These are phyloP conservation scores for Bombus pascuorum DNA, from an alignment of 1,140 invertebrate species.

Conservation along the genomic window DNA sequence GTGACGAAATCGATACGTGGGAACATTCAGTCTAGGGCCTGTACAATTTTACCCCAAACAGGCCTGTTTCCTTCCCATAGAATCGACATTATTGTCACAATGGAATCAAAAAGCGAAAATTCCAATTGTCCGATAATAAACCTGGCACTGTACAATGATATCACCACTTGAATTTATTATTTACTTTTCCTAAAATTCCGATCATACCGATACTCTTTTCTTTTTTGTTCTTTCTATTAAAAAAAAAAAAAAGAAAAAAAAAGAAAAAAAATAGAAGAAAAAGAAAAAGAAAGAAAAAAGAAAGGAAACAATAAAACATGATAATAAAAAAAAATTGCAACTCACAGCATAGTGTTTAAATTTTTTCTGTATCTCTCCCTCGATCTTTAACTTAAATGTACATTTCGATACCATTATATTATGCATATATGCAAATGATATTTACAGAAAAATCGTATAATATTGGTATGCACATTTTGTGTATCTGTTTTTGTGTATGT, in stretches of 20 bases:
- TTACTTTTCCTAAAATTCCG: conserved; percentile 24
- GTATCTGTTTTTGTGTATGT: conserved; percentile 1
- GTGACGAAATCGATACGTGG: background rate
- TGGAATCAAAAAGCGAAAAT: conserved; percentile 10
- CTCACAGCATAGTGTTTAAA: conserved; percentile 51
- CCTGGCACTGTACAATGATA: conserved; percentile 8
- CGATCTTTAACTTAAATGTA: conserved; percentile 58
- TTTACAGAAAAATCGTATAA: conserved; percentile 65
- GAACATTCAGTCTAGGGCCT: conserved; percentile 20
- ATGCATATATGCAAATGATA: conserved; percentile 72
- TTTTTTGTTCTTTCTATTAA: conserved; percentile 15
- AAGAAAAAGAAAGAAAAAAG: background rate
- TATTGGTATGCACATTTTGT: conserved; percentile 55
- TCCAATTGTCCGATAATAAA: background rate
- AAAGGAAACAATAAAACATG: background rate
- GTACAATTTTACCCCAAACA: conserved; percentile 30
- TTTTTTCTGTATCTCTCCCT: conserved; percentile 34
- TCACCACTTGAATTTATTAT: background rate
- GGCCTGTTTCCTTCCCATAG: background rate
- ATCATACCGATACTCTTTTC: conserved; percentile 28
- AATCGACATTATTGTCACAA: conserved; percentile 8
- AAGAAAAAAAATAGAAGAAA: conserved; percentile 16
- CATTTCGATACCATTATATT: conserved; percentile 67
- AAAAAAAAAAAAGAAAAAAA: background rate
- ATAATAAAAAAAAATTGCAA: conserved; percentile 40